Percentiles rank a stretch among this genome's conserved stretches.
Conservation (phyloP, 2,113 vertebrate species). For the Cyanoramphus novaezelandiae region DNA sequence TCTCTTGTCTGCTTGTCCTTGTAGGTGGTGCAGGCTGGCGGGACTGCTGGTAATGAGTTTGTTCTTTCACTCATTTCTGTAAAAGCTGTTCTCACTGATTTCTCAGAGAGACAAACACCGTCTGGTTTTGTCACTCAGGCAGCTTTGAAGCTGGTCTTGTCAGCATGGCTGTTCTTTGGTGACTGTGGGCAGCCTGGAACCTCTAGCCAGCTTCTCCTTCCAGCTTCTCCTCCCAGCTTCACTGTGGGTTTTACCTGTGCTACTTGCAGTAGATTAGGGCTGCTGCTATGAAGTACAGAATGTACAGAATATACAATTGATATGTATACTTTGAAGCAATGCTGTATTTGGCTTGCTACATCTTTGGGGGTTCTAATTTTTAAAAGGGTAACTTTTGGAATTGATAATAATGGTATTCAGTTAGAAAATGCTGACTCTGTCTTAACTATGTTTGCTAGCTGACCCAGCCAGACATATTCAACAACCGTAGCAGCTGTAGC, state of each 20-base stretch:
- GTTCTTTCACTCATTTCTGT: neutral
- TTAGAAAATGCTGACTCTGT: neutral
- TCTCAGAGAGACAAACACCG: neutral
- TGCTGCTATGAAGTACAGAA: neutral
- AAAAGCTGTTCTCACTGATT: neutral
- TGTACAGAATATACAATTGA: neutral
- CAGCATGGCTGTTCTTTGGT: neutral
- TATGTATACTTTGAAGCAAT: neutral
- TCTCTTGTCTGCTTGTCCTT: neutral
- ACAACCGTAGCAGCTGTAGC: neutral
- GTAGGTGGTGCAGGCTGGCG: neutral
- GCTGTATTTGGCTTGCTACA: neutral
- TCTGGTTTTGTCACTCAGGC: neutral
- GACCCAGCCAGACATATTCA: neutral
- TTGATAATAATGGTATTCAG: neutral
- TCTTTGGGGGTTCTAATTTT: neutral
- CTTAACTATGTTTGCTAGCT: neutral
- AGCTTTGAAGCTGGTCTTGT: neutral
- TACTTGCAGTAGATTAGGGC: neutral
- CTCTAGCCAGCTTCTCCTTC: neutral
- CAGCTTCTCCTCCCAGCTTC: neutral
- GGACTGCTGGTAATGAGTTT: neutral
- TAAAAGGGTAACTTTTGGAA: neutral
- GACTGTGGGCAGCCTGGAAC: neutral
- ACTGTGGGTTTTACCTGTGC: rapidly evolving